phyloP scores from a whole-genome alignment of 2,888 invertebrate genomes.

The Tetrapedia diversipes region DNA sequence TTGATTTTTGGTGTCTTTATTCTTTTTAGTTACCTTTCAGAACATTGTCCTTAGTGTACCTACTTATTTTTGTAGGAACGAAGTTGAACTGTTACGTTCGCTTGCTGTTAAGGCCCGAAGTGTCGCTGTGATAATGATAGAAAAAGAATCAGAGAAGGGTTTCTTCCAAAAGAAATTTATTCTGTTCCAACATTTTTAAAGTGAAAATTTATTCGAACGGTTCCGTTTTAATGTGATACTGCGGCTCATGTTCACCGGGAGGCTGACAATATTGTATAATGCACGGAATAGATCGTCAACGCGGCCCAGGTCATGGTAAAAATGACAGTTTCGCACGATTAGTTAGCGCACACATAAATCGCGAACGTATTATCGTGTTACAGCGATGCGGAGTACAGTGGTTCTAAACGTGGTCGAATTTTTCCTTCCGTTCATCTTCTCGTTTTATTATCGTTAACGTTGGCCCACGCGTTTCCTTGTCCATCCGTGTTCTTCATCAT shows the following conservation, averaged over 20 bases:
- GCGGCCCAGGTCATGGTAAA: slow-evolving; percentile 34
- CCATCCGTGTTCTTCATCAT: neutral
- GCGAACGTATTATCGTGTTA: slow-evolving; percentile 7
- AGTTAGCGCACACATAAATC: slow-evolving; percentile 31
- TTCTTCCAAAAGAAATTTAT: slow-evolving; percentile 50
- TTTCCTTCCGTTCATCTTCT: neutral
- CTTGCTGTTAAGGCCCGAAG: too few species aligned
- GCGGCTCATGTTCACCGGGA: slow-evolving; percentile 34
- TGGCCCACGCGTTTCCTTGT: slow-evolving; percentile 6
- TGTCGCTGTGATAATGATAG: neutral
- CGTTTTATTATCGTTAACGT: neutral
- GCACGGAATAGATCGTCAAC: slow-evolving; percentile 31
- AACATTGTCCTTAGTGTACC: too few species aligned
- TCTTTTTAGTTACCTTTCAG: neutral
- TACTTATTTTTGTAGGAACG: neutral
- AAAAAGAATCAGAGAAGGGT: neutral
- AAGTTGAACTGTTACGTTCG: too few species aligned
- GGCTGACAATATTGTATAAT: slow-evolving; percentile 38
- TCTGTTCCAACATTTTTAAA: slow-evolving; percentile 50
- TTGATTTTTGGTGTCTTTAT: too few species aligned
- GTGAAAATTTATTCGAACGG: slow-evolving; percentile 54
- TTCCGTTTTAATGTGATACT: slow-evolving; percentile 32
- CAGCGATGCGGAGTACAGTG: slow-evolving; percentile 13
- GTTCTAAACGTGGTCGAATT: slow-evolving; percentile 9
- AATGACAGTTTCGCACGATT: slow-evolving; percentile 43